Evolutionary conservation across 2,113 vertebrate genomes (phyloP).

Genomic region (Blennius ocellaris): DNA sequence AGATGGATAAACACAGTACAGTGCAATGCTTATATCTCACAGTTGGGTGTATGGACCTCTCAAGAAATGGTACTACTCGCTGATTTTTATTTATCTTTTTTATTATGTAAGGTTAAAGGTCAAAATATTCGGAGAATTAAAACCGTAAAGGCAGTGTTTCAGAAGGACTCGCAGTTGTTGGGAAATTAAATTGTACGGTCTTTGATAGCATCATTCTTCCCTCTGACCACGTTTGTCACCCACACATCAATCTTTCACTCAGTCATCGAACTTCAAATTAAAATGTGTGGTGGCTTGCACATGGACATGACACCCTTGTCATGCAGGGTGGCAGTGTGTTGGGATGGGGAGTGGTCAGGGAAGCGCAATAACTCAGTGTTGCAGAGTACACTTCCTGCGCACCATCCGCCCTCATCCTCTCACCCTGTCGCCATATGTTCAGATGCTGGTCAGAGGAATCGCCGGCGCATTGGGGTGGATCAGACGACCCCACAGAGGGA

Average conservation of each 20-base stretch:
- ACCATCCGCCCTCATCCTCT: conserved; percentile 81
- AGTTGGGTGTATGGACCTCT: too few species aligned
- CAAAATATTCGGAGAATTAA: conserved; percentile 6
- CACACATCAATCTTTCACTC: conserved; percentile 31
- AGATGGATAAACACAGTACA: conserved; percentile 3
- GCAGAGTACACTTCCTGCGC: conserved; percentile 71
- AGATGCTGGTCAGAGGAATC: conserved; percentile 88
- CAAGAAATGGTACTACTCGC: too few species aligned
- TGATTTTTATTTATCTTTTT: too few species aligned
- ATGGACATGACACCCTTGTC: conserved; percentile 50
- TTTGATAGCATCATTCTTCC: conserved; percentile 38
- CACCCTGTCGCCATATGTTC: conserved; percentile 87
- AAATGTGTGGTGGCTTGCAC: conserved; percentile 21
- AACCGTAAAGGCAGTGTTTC: conserved; percentile 4
- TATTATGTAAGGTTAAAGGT: conserved; percentile 5
- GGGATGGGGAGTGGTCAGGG: conserved; percentile 75
- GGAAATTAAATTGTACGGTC: conserved; percentile 26
- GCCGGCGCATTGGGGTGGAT: conserved; percentile 83
- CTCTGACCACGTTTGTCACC: conserved; percentile 44
- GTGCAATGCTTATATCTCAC: too few species aligned
- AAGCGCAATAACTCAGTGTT: conserved; percentile 69
- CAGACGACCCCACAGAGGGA: conserved; percentile 84
- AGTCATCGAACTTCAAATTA: conserved; percentile 30
- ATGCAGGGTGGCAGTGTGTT: conserved; percentile 68
- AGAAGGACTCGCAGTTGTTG: conserved; percentile 3